A percentile compares a stretch with the other conserved stretches of the same genome.
phyloP scores from a whole-genome alignment of 2,888 invertebrate species.

The Catocala fraxini region DNA sequence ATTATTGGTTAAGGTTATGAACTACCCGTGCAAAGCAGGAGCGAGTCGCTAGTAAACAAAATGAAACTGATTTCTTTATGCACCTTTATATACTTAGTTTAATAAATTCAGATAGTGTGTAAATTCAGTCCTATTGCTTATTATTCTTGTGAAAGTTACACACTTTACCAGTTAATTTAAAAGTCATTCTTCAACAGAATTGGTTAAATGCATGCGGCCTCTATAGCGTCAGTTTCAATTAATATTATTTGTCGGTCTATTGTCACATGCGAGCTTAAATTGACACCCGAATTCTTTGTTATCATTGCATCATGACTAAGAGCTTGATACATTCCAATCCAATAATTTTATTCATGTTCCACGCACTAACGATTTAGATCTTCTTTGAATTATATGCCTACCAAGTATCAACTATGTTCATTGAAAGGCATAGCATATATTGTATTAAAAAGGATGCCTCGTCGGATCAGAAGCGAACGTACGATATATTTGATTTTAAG shows the following conservation, averaged over 20 bases:
- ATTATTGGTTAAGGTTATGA: too few relatives aligned
- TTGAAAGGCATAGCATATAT: too few relatives aligned
- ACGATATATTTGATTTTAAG: too few relatives aligned
- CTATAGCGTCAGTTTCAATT: conserved; percentile 19
- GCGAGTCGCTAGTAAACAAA: too few relatives aligned
- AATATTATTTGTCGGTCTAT: conserved; percentile 17
- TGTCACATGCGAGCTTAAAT: conserved; percentile 13
- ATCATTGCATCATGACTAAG: not conserved
- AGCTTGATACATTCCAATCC: too few relatives aligned
- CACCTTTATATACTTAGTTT: not conserved
- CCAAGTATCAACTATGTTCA: too few relatives aligned
- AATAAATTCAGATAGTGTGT: not conserved
- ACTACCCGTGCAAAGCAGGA: too few relatives aligned
- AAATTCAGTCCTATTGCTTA: not conserved
- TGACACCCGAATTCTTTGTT: not conserved
- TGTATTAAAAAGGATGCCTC: too few relatives aligned
- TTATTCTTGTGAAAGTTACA: conserved; percentile 1
- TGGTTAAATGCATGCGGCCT: conserved; percentile 31
- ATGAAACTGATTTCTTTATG: not conserved
- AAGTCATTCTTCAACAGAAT: conserved; percentile 17
- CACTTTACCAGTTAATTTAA: conserved; percentile 8
- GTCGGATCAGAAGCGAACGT: too few relatives aligned
- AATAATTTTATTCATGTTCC: too few relatives aligned
- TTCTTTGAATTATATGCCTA: too few relatives aligned
- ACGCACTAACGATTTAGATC: too few relatives aligned